Evolutionary conservation across 2,113 vertebrate genomes (phyloP).

Genomic region (Hystrix brachyura): DNA sequence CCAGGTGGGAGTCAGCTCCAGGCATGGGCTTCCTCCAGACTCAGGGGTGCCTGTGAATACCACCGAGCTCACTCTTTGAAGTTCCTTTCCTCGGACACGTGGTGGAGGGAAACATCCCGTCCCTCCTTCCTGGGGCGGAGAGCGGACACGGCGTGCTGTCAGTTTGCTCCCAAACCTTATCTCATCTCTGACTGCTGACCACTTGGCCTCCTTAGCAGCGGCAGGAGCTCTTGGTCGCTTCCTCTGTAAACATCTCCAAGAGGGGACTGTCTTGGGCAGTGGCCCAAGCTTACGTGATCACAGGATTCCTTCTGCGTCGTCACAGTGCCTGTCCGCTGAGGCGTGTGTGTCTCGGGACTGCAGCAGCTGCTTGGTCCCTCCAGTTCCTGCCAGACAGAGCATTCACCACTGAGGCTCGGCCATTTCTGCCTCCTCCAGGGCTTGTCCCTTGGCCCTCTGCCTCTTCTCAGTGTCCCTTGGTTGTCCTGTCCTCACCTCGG

Average conservation of each 20-base stretch:
- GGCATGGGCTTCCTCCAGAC: not conserved
- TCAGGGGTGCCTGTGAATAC: fast-evolving
- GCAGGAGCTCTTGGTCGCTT: not conserved
- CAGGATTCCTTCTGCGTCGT: not conserved
- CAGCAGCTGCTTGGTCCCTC: not conserved
- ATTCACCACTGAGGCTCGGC: not conserved
- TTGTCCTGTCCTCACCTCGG: not conserved
- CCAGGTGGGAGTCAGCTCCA: not conserved
- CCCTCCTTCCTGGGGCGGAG: no score
- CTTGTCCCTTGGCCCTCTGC: no score
- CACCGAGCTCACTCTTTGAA: no score
- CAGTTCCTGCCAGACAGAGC: not conserved
- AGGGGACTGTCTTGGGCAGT: not conserved
- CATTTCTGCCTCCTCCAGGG: not conserved
- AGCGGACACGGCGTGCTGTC: not conserved
- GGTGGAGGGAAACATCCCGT: not conserved
- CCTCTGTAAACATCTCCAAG: not conserved
- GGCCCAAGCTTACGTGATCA: not conserved
- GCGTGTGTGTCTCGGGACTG: fast-evolving
- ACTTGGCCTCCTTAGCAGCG: not conserved
- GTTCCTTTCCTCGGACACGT: not conserved
- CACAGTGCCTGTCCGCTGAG: not conserved
- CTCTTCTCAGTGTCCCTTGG: not conserved
- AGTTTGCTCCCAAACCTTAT: not conserved
- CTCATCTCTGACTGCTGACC: not conserved